phyloP scores from a whole-genome alignment of 2,888 invertebrate species.

The Synergus itoensis region DNA sequence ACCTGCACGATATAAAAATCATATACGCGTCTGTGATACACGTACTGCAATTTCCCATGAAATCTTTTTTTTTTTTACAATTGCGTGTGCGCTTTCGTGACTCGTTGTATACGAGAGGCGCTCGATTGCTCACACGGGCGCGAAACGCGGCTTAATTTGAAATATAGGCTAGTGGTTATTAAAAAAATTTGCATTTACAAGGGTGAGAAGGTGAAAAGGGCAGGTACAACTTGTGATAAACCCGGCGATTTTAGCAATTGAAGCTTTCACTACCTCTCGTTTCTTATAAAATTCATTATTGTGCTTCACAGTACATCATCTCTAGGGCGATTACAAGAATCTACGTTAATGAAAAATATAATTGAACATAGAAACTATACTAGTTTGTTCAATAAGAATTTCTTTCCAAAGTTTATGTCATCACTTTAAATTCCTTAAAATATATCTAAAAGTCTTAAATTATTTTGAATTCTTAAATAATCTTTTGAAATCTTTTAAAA shows the following conservation, averaged over 20 bases:
- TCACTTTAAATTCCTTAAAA: too few species aligned
- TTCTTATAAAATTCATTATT: background rate
- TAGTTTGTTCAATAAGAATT: too few species aligned
- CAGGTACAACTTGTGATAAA: background rate
- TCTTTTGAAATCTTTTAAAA: too few species aligned
- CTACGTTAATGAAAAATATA: background rate
- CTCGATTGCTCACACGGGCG: conserved; percentile 65
- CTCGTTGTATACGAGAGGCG: conserved; percentile 46
- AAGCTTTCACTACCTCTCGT: background rate
- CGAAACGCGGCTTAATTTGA: conserved; percentile 69
- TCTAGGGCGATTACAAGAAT: background rate
- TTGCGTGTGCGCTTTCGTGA: conserved; percentile 22
- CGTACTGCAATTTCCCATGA: conserved; percentile 6
- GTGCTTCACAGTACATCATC: background rate
- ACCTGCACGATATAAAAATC: conserved; percentile 19
- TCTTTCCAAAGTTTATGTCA: too few species aligned
- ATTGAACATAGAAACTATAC: background rate
- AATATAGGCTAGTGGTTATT: conserved; percentile 71
- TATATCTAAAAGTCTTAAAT: too few species aligned
- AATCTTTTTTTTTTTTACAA: conserved; percentile 7
- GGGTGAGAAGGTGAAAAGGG: conserved; percentile 69
- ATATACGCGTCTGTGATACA: conserved; percentile 24
- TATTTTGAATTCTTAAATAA: too few species aligned
- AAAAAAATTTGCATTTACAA: conserved; percentile 75
- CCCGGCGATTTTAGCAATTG: conserved; percentile 6